phyloP scores from a whole-genome alignment of 2,113 vertebrate genomes.

The Nothoprocta pentlandii region DNA sequence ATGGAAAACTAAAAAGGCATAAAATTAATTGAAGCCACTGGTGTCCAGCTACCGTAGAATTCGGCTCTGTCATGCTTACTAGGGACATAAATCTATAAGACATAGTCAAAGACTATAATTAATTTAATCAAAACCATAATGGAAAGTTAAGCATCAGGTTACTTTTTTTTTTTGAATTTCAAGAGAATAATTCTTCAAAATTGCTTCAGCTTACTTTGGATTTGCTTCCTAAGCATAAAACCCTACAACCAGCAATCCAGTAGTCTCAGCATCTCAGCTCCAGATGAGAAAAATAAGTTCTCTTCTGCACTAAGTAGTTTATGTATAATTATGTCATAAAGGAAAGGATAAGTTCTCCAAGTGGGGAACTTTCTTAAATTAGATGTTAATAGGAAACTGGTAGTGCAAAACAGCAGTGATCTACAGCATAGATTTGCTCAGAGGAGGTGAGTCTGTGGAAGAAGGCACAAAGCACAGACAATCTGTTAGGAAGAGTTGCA shows the following conservation, averaged over 20 bases:
- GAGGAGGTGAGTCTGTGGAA: not conserved
- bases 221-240: not conserved
- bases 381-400: conserved; percentile 16
- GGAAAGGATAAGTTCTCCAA: not conserved
- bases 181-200: not conserved
- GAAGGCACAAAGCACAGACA: not conserved
- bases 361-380: not conserved
- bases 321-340: conserved; percentile 22
- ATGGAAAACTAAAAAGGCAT: not conserved
- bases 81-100: conserved; percentile 7
- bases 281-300: not conserved
- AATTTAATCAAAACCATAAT: not conserved
- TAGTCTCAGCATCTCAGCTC: not conserved
- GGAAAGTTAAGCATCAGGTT: not conserved
- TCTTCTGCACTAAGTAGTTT: not conserved
- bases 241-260: not conserved
- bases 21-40: conserved; percentile 1
- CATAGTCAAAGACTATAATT: conserved; percentile 10
- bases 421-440: not conserved
- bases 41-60: not conserved
- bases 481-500: conserved; percentile 29
- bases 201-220: not conserved
- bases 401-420: conserved; percentile 11
- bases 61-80: not conserved
- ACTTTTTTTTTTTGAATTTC: conserved; percentile 10